Base-by-base conservation (phyloP, 2,113 vertebrate species). In the Oostethus manadensis region DNA sequence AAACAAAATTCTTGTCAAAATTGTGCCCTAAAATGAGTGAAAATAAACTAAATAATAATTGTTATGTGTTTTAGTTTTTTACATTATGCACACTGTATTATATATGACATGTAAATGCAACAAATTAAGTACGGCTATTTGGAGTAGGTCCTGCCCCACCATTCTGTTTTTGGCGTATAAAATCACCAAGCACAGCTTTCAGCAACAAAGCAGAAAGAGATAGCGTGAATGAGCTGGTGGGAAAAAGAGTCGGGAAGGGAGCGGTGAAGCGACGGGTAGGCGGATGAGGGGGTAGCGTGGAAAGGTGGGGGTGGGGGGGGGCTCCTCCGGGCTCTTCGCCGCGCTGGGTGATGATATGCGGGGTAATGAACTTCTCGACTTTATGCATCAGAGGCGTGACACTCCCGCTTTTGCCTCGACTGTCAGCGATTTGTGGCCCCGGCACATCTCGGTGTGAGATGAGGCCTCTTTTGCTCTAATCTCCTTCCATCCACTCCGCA, bases 341-440 rank as follows among this genome's bases (percentile, higher is more conserved):
- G 62, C 68, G 76, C 58, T 63, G 54, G 7, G 67, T 79, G 80
- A 85, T 84, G 83, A 84, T 84, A 87, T 84, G 77, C 78, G 23
- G 77, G 57, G 73, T 87, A 87, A 89, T 82, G 73, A 88, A 86
- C 82, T 81, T 74, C 66, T 71, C 71, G 68, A 81, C 71, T 85
- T 84, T 84, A 54, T 71, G 68, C 79, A 84, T 84, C 76, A 74
- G 60, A 76, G 73, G 76, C 74, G 61, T 84, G 78, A 88, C 64
- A 51, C 67, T 72, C 50, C 53, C 40, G 38, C 53, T 40, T 35
- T 80, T 54, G 62, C 66, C 62, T 66, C 58, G 64, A 79, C 80
- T 82, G 82, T 87, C 83, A 84, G 81, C 78, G 51, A 57, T 81
- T 87, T 74, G 62, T 64, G 40, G 54, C 64, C 63, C 58, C 23